Evolutionary conservation across 2,113 vertebrate species (phyloP), one percentile per base, ranked within the genome.

Genomic region (Apaloderma vittatum): DNA sequence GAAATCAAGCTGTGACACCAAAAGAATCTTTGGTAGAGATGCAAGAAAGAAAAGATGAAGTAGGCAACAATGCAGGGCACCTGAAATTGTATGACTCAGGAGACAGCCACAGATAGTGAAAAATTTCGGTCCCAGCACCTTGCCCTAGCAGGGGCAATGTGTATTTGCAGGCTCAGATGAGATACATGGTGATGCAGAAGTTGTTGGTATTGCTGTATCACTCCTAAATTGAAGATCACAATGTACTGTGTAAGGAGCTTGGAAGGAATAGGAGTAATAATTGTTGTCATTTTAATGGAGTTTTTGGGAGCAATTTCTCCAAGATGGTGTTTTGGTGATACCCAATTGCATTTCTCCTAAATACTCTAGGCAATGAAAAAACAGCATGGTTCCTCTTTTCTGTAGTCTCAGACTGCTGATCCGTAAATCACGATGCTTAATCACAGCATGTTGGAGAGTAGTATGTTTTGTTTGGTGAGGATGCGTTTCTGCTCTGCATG

Each of bases 401-500:
- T 73, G 68, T 73, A 15, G 22, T 86, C 43, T 61, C 13, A 26
- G 58, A 43, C 30, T 91, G 84, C 45, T 65, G 49, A 89, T 52
- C 58, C 26, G 89, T 72, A 86, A 89, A 67, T 62, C 61, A 61
- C 46, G 11, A 80, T 65, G 18, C 20, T 89, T 93, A 87, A 68
- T 88, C 68, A 45, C 21, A 62, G 46, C 21, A 20, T 12, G 6
- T 65, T 8, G 2, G 34, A 46, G 48, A 80, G 22, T 32, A 75
- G 16, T 27, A 27, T 27, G 30, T 71, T 86, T 73, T 74, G 18
- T 58, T 43, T 66, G 26, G 32, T 59, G 18, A 55, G 48, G 34
- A 22, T 40, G 23, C 0, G 0, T 46, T 74, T 20, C 9, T 73
- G n/a, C 15, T 73, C 20, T 0, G 1, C 15, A 8, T 16, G 8